A percentile compares a stretch with the other conserved stretches of the same genome.
Evolutionary conservation across 2,888 invertebrate species (phyloP).

Genomic region (Dinocampus coccinellae): DNA sequence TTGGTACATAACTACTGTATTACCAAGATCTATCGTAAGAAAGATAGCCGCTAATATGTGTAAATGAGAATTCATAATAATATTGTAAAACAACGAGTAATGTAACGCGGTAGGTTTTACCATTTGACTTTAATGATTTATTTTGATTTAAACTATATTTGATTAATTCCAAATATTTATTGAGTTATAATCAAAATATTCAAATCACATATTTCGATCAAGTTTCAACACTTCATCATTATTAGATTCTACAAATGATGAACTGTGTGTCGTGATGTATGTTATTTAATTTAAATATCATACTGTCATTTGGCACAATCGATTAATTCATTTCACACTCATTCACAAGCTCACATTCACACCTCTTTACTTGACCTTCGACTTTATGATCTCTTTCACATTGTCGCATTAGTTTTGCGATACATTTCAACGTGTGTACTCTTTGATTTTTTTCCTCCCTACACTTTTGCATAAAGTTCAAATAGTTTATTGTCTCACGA

Average conservation of each 20-base stretch:
- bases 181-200: background rate
- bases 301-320: background rate
- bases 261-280: background rate
- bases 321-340: background rate
- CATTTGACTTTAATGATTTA: background rate
- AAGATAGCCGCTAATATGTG: background rate
- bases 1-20: background rate
- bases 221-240: background rate
- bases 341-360: background rate
- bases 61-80: conserved; percentile 8
- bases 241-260: background rate
- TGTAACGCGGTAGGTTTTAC: background rate
- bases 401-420: background rate
- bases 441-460: background rate
- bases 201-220: background rate
- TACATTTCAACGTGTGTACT: background rate
- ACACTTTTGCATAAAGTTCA: background rate
- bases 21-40: background rate
- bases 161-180: background rate
- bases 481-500: conserved; percentile 19
- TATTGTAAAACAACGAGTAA: background rate
- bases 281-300: background rate
- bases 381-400: background rate
- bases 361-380: background rate
- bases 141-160: background rate